These are phyloP conservation scores for Drosophila setosimentum DNA, from an alignment of 2,888 invertebrate species.

Conservation along the genomic window DNA sequence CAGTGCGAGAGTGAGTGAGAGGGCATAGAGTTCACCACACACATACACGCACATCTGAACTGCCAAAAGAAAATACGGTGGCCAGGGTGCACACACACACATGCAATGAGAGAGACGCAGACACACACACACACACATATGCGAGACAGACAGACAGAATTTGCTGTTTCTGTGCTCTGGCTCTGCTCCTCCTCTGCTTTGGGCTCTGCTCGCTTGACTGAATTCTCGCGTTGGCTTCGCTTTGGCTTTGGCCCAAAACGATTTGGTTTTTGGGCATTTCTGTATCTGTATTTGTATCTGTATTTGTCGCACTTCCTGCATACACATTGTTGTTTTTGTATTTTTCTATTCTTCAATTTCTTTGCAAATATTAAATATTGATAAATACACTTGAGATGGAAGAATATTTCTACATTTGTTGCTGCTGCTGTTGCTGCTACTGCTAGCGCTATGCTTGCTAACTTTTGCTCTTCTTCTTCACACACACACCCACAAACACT, in stretches of 20 bases:
- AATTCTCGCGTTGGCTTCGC: constrained; percentile 63
- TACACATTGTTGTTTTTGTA: constrained; percentile 27
- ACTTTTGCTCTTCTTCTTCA: constrained; percentile 2
- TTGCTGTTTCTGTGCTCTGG: constrained; percentile 32
- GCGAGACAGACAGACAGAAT: constrained; percentile 48
- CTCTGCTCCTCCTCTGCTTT: constrained; percentile 28
- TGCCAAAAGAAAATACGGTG: constrained; percentile 73
- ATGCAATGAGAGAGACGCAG: constrained; percentile 9
- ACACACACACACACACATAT: constrained; percentile 18
- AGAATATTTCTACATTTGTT: constrained; percentile 33
- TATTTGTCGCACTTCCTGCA: constrained; percentile 77
- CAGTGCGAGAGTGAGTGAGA: constrained; percentile 23
- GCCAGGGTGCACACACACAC: constrained; percentile 50
- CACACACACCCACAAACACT: constrained; percentile 11
- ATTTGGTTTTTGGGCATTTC: constrained; percentile 65
- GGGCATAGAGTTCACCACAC: constrained; percentile 59
- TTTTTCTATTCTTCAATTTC: constrained; percentile 32
- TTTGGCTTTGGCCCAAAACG: constrained; percentile 67
- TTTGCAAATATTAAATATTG: constrained; percentile 62
- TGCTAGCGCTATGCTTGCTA: constrained; percentile 22
- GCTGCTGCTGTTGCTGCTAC: constrained; percentile 23
- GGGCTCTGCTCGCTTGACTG: constrained; percentile 65
- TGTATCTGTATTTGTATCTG: constrained; percentile 75
- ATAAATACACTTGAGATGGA: constrained; percentile 47
- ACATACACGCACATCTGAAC: constrained; percentile 42